Evolutionary conservation across 2,797 vertebrate genomes (phyloP), one percentile per base, ranked within the genome.

Genomic region (Galaxias olidus): DNA sequence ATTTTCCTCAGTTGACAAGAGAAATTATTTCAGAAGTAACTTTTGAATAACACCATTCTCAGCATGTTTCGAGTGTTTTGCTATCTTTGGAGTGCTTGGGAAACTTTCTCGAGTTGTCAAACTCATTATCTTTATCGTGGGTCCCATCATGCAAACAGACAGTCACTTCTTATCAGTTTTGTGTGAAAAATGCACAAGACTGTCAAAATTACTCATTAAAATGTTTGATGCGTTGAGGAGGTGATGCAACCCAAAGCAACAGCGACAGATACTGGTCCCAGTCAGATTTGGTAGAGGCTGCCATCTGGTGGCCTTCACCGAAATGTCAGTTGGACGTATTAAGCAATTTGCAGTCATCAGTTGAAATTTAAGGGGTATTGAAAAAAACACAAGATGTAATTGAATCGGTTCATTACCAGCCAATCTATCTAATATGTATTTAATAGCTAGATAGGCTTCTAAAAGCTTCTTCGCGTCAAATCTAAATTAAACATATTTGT

Each of bases 241-340:
- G 73, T 89, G 89, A 89, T 81, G 88, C 76, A 89, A 89, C 52
- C 14, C 72, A 14, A 57, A 74, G 87, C 75, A 90, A 87, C 81
- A 50, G 15, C 60, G 19, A 45, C 13, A 52, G 40, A 30, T 45
- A 8, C 1, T 10, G 56, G n/a, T 17, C n/a, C 19, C 15, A 45
- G 43, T 9, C 40, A 43, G 17, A 14, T 64, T 61, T 44, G 71
- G 74, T 55, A 8, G 15, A 76, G 62, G 50, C 77, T 73, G 73
- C 79, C 87, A 74, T 75, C 88, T 86, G 69, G 69, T 86, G 89
- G 71, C 20, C 0, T 3, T 1, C 0, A 11, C 12, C 2, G 4
- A 20, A 18, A 50, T 51, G 10, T 18, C 13, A 47, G 14, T 3
- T n/a, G 19, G 20, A 40, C n/a, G 13, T 47, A 46, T 44, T 64